phyloP scores from a whole-genome alignment of 2,888 invertebrate species.

The Hemicrepidius hirtus region DNA sequence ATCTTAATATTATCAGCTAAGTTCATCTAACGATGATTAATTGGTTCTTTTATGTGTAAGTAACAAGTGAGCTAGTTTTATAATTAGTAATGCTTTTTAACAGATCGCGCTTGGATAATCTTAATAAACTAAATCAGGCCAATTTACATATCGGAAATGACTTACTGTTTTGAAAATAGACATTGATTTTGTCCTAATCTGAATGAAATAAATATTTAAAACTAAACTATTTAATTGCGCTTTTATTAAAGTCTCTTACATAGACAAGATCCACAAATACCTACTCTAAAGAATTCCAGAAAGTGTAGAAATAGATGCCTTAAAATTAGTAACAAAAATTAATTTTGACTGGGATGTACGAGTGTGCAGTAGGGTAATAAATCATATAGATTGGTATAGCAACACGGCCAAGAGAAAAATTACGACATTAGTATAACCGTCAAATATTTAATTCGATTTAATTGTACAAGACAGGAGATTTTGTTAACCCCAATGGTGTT shows the following conservation, averaged over 20 bases:
- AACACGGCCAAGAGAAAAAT: background rate
- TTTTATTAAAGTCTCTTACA: no score
- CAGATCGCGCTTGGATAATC: background rate
- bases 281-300: background rate
- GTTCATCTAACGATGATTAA: slow-evolving; percentile 17
- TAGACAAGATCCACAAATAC: no score
- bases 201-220: no score
- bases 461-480: background rate
- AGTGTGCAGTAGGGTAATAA: background rate
- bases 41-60: slow-evolving; percentile 10
- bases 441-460: background rate
- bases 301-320: background rate
- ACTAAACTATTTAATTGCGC: no score
- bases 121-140: background rate
- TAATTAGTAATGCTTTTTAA: slow-evolving; percentile 15
- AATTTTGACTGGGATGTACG: background rate
- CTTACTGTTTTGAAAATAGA: no score
- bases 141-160: no score
- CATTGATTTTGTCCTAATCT: no score
- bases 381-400: background rate
- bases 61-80: slow-evolving; percentile 8
- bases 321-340: slow-evolving; percentile 7
- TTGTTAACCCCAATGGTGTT: background rate
- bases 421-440: slow-evolving; percentile 3
- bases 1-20: slow-evolving; percentile 2